These are phyloP conservation scores for Automeris io DNA, from an alignment of 2,888 invertebrate species.

Conservation along the genomic window DNA sequence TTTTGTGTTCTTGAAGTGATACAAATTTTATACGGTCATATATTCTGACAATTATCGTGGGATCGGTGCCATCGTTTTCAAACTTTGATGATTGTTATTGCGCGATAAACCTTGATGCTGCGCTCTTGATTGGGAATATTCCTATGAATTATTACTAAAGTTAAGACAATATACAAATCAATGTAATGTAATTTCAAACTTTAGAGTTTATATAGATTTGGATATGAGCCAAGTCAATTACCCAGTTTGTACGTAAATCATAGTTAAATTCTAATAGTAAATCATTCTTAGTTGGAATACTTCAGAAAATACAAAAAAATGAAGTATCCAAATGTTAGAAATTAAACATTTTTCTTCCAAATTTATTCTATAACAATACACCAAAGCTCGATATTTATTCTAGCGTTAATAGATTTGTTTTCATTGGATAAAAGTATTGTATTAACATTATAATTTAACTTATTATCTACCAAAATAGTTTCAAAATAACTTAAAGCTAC, in stretches of 20 bases:
- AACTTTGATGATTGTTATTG: slow-evolving; percentile 19
- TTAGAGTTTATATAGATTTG: background rate
- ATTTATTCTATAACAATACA: too few species aligned
- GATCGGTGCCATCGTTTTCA: slow-evolving; percentile 22
- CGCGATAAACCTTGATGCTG: slow-evolving; percentile 19
- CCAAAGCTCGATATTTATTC: too few species aligned
- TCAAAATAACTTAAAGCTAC: too few species aligned
- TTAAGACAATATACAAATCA: slow-evolving; percentile 3
- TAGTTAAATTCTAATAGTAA: background rate
- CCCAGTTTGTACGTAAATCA: background rate
- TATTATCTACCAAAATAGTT: too few species aligned
- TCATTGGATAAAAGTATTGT: too few species aligned
- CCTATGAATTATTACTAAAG: slow-evolving; percentile 8
- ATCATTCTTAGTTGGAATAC: too few species aligned
- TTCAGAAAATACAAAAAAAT: too few species aligned
- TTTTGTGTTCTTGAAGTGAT: slow-evolving; percentile 11
- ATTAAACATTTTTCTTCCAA: too few species aligned
- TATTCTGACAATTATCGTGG: slow-evolving; percentile 34
- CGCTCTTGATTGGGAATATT: background rate
- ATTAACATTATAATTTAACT: too few species aligned
- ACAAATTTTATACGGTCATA: slow-evolving; percentile 16
- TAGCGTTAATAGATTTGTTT: too few species aligned
- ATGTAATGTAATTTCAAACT: slow-evolving; percentile 5
- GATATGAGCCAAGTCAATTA: slow-evolving; percentile 1
- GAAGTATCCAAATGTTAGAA: too few species aligned